Conservation (phyloP, 2,797 vertebrate genomes). For the Myotis planiceps region DNA sequence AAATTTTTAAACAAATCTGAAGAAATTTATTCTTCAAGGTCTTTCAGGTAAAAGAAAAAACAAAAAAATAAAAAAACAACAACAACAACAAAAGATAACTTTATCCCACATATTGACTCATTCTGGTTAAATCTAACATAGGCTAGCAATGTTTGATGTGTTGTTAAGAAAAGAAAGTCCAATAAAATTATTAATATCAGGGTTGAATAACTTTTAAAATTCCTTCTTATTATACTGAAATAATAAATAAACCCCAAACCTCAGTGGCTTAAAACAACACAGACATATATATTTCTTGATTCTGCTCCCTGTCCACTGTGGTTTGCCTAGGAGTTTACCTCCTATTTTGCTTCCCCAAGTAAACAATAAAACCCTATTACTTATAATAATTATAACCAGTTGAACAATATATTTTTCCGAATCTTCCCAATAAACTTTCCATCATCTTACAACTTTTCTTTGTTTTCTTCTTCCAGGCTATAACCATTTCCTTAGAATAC, state of each 20-base stretch:
- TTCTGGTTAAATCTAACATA: not conserved
- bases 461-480: constrained; percentile 2
- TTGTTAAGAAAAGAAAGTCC: not conserved
- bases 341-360: not conserved
- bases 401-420: not conserved
- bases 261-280: not conserved
- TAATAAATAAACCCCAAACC: not conserved
- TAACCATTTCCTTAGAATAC: constrained; percentile 26
- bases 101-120: not conserved
- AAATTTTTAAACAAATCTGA: not conserved
- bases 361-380: not conserved
- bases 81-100: not conserved
- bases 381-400: not conserved
- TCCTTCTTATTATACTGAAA: not conserved
- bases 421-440: not conserved
- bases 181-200: not conserved
- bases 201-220: not conserved
- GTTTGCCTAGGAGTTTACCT: not conserved
- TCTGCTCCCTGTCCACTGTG: not conserved
- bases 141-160: not conserved
- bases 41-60: not conserved
- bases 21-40: not conserved
- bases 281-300: not conserved
- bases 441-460: not conserved
- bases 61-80: not conserved